Conservation (phyloP, 2,113 vertebrate genomes). For the Phodopus roborovskii region DNA sequence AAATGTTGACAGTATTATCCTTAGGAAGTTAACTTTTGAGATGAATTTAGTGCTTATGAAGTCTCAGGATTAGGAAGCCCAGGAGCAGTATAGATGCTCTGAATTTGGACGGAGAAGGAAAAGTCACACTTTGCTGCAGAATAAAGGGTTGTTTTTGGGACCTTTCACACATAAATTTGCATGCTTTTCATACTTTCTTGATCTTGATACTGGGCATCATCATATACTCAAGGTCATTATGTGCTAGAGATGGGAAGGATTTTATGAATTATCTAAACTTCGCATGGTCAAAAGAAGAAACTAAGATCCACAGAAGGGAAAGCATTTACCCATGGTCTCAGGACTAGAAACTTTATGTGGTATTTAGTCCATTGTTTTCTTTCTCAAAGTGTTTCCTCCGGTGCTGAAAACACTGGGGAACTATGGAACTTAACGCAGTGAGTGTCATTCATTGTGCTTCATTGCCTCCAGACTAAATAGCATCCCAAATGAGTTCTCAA, state of each 20-base stretch:
- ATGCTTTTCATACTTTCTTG: conserved; percentile 9
- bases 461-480: not conserved
- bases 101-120: conserved; percentile 10
- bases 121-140: not conserved
- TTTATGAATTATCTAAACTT: not conserved
- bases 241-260: not conserved
- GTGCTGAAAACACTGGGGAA: not conserved
- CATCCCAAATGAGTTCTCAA: not conserved
- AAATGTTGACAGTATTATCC: conserved; percentile 46
- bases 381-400: not conserved
- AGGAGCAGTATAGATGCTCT: not conserved
- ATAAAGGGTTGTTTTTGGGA: not conserved
- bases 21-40: conserved; percentile 8
- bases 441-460: not conserved
- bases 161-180: not conserved
- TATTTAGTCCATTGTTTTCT: not conserved
- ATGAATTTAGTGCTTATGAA: conserved; percentile 16
- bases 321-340: not conserved
- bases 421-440: not conserved
- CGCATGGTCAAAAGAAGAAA: not conserved
- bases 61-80: not conserved
- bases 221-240: not conserved
- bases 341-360: not conserved
- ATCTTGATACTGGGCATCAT: not conserved
- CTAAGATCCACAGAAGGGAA: not conserved